These are phyloP conservation scores for Cheilosia vulpina DNA, from an alignment of 2,888 invertebrate species.

Conservation along the genomic window DNA sequence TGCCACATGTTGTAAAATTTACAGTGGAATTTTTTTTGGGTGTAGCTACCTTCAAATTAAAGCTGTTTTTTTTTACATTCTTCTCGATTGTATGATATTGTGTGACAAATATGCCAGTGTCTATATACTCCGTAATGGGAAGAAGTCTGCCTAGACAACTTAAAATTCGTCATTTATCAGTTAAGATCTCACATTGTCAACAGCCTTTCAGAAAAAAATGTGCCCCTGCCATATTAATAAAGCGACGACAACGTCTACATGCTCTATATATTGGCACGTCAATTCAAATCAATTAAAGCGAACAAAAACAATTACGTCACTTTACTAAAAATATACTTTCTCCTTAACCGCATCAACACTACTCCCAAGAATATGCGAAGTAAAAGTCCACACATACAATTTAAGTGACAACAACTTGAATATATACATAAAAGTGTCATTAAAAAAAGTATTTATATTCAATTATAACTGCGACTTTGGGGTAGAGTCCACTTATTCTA, in stretches of 20 bases:
- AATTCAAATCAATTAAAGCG: constrained; percentile 55
- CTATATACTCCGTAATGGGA: too few relatives aligned
- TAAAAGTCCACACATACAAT: constrained; percentile 16
- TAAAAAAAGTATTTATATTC: constrained; percentile 1
- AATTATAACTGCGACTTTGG: not conserved
- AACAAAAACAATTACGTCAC: constrained; percentile 51
- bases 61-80: too few relatives aligned
- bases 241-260: not conserved
- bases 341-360: not conserved
- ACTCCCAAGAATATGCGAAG: constrained; percentile 11
- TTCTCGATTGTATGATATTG: too few relatives aligned
- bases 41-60: too few relatives aligned
- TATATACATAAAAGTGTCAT: constrained; percentile 22
- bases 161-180: too few relatives aligned
- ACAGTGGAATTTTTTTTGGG: too few relatives aligned
- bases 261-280: not conserved
- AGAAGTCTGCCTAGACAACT: too few relatives aligned
- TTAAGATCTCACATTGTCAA: too few relatives aligned
- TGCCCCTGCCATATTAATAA: not conserved
- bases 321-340: constrained; percentile 48
- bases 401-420: constrained; percentile 52
- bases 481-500: constrained; percentile 48
- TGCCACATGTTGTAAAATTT: too few relatives aligned
- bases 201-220: not conserved
- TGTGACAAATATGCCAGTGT: too few relatives aligned